Percentiles rank a stretch among this genome's conserved stretches.
Conservation (phyloP, 2,888 invertebrate species). For the Lycaena phlaeas region DNA sequence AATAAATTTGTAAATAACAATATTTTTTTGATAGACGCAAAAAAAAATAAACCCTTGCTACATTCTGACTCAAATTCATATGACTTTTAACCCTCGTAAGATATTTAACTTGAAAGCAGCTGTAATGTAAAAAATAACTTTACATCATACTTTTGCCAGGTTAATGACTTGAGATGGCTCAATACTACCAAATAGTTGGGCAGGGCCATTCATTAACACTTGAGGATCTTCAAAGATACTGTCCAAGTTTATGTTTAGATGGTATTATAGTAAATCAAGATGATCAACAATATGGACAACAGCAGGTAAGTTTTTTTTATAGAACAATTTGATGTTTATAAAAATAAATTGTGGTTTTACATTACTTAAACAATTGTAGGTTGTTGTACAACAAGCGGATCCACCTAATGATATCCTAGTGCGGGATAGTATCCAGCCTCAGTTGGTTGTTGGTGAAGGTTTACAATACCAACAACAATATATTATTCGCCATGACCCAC, state of each 20-base stretch:
- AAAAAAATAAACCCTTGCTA: background rate
- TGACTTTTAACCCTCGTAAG: too few relatives aligned
- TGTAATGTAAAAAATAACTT: constrained; percentile 3
- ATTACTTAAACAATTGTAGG: constrained; percentile 29
- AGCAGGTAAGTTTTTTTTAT: constrained; percentile 39
- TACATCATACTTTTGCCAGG: constrained; percentile 28
- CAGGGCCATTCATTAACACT: constrained; percentile 66
- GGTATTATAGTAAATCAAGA: constrained; percentile 64
- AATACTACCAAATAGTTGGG: constrained; percentile 79
- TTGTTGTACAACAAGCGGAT: constrained; percentile 69
- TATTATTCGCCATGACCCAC: constrained; percentile 60
- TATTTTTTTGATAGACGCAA: background rate
- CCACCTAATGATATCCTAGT: constrained; percentile 70
- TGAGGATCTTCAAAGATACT: constrained; percentile 77
- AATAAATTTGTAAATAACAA: background rate
- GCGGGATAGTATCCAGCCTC: constrained; percentile 57
- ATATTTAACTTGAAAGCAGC: too few relatives aligned
- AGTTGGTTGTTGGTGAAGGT: constrained; percentile 59
- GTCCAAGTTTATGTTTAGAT: constrained; percentile 74
- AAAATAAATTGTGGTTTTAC: background rate
- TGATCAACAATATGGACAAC: constrained; percentile 64
- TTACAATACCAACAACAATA: constrained; percentile 64
- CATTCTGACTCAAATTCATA: too few relatives aligned
- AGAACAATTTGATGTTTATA: too few relatives aligned
- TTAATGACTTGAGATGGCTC: constrained; percentile 75